Percentiles rank a stretch among this genome's conserved stretches.
Evolutionary conservation across 2,888 invertebrate genomes (phyloP).

Genomic region (Nemurella pictetii): DNA sequence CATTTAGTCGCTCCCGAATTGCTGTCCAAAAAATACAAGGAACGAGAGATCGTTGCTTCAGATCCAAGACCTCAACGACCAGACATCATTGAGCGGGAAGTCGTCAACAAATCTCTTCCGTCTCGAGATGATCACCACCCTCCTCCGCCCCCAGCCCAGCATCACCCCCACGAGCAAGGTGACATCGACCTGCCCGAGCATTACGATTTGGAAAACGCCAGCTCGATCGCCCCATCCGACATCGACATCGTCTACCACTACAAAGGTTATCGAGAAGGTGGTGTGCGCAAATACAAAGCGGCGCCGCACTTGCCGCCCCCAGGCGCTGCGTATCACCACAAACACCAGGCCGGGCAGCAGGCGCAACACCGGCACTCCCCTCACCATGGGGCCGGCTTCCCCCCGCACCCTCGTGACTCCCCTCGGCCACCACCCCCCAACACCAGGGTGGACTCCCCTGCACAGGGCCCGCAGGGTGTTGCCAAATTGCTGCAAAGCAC

Average conservation of each 20-base stretch:
- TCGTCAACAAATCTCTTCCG: slow-evolving; percentile 80
- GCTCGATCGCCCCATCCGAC: slow-evolving; percentile 96
- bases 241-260: slow-evolving; percentile 97
- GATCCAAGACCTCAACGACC: slow-evolving; percentile 75
- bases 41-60: slow-evolving; percentile 73
- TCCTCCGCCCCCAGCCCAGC: slow-evolving; percentile 69
- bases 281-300: slow-evolving; percentile 84
- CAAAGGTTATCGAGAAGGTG: slow-evolving; percentile 86
- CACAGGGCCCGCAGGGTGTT: slow-evolving; percentile 42
- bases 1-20: slow-evolving; percentile 84
- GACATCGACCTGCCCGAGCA: slow-evolving; percentile 87
- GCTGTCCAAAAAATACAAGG: slow-evolving; percentile 86
- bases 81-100: slow-evolving; percentile 90
- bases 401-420: slow-evolving; percentile 53
- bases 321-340: slow-evolving; percentile 73
- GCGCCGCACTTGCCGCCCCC: slow-evolving; percentile 62
- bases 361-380: slow-evolving; percentile 75
- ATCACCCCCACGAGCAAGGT: slow-evolving; percentile 72
- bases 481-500: slow-evolving; percentile 65
- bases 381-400: slow-evolving; percentile 71
- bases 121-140: slow-evolving; percentile 78
- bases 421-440: slow-evolving; percentile 49
- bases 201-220: slow-evolving; percentile 95
- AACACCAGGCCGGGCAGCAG: slow-evolving; percentile 65
- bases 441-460: slow-evolving; percentile 47